Conservation (phyloP, 2,888 invertebrate species). For the Elysia crispata region DNA sequence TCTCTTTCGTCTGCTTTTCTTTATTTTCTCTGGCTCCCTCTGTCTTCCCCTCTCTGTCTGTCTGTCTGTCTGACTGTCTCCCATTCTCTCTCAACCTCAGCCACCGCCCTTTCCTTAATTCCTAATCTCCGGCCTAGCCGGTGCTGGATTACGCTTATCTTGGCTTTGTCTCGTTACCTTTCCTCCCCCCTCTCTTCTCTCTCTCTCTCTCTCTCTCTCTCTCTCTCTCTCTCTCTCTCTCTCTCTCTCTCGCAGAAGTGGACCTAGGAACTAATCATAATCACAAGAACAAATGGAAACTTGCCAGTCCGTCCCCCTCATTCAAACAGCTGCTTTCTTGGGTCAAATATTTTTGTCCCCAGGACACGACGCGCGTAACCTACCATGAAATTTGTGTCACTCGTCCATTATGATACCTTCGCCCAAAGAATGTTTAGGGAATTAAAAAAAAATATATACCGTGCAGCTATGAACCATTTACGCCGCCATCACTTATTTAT, state of each 20-base stretch:
- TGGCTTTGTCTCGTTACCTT: neutral
- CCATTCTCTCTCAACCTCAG: neutral
- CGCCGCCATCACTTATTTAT: too few species aligned
- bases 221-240: constrained; percentile 28
- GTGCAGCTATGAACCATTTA: too few species aligned
- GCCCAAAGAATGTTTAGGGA: too few species aligned
- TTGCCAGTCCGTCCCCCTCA: too few species aligned
- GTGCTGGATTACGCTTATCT: neutral
- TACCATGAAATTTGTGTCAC: too few species aligned
- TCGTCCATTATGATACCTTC: too few species aligned
- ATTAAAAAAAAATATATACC: too few species aligned
- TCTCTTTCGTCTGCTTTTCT: neutral
- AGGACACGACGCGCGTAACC: too few species aligned
- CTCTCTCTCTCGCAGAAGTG: neutral
- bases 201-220: neutral
- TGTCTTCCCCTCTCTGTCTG: neutral
- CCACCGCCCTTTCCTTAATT: neutral
- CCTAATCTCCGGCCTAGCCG: neutral
- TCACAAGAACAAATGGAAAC: too few species aligned
- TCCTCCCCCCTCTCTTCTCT: neutral
- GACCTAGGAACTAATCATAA: too few species aligned
- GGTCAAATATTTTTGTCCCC: too few species aligned
- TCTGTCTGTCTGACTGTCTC: neutral
- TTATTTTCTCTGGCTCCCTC: neutral
- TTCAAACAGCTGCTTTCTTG: too few species aligned